Percentiles rank a stretch among this genome's conserved stretches.
phyloP scores from a whole-genome alignment of 1,140 invertebrate species.

The Diuraphis noxia region DNA sequence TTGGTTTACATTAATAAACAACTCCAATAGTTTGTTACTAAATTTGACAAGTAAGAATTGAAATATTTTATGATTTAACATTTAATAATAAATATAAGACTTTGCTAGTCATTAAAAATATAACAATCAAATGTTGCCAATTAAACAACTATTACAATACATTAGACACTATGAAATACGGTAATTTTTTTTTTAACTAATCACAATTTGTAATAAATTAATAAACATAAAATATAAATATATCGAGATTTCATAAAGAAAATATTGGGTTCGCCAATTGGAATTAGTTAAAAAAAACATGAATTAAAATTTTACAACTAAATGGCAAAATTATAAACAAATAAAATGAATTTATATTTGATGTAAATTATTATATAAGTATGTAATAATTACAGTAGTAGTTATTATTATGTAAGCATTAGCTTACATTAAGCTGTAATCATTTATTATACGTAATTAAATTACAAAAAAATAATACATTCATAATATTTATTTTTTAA shows the following conservation, averaged over 20 bases:
- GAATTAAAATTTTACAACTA: not conserved
- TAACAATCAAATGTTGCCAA: not conserved
- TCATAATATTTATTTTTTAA: not conserved
- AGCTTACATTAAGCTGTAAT: not conserved
- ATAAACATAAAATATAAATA: not conserved
- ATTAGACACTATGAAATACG: not conserved
- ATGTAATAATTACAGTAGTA: no score
- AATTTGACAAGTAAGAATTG: not conserved
- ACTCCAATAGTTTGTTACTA: not conserved
- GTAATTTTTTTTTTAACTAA: not conserved
- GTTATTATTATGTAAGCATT: no score
- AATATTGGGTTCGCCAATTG: not conserved
- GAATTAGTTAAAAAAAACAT: not conserved
- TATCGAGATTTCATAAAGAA: not conserved
- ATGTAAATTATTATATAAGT: no score
- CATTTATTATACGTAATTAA: not conserved
- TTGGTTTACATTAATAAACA: not conserved
- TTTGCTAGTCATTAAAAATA: not conserved
- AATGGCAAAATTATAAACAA: constrained; percentile 21
- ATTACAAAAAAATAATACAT: constrained; percentile 1
- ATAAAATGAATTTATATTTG: not conserved
- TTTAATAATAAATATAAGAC: not conserved
- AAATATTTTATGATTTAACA: not conserved
- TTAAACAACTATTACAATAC: not conserved
- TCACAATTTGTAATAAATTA: not conserved